phyloP scores from a whole-genome alignment of 2,888 invertebrate genomes.

The Drosophila kanekoi region DNA sequence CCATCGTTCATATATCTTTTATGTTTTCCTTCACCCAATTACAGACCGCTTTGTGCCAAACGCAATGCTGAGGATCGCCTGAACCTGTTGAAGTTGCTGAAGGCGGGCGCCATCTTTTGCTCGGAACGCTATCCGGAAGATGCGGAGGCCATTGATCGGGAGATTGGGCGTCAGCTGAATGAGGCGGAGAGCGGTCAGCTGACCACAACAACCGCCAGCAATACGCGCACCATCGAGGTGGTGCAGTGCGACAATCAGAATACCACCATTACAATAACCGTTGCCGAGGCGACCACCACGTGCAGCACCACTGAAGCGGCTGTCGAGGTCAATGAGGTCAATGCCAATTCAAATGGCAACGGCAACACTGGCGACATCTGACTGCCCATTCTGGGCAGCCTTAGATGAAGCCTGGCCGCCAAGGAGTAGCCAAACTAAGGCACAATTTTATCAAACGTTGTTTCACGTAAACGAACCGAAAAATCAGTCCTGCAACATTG shows the following conservation, averaged over 20 bases:
- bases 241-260: conserved; percentile 79
- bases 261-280: conserved; percentile 74
- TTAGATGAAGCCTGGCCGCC: conserved; percentile 81
- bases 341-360: conserved; percentile 59
- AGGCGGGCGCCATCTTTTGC: conserved; percentile 84
- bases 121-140: conserved; percentile 84
- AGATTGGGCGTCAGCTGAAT: conserved; percentile 82
- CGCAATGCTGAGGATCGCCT: conserved; percentile 94
- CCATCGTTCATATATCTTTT: neutral
- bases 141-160: conserved; percentile 84
- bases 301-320: conserved; percentile 37
- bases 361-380: conserved; percentile 77
- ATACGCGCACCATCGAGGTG: conserved; percentile 81
- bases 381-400: conserved; percentile 84
- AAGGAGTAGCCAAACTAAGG: conserved; percentile 47
- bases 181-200: conserved; percentile 70
- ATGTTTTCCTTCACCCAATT: neutral
- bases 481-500: conserved; percentile 77
- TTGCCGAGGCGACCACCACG: conserved; percentile 61
- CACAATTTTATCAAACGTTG: conserved; percentile 46
- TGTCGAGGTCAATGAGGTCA: conserved; percentile 50
- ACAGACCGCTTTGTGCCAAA: conserved; percentile 91
- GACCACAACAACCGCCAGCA: conserved; percentile 46
- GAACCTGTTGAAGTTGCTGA: conserved; percentile 91
- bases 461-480: conserved; percentile 43